phyloP scores from a whole-genome alignment of 2,797 vertebrate species.

The Pipistrellus nathusii region DNA sequence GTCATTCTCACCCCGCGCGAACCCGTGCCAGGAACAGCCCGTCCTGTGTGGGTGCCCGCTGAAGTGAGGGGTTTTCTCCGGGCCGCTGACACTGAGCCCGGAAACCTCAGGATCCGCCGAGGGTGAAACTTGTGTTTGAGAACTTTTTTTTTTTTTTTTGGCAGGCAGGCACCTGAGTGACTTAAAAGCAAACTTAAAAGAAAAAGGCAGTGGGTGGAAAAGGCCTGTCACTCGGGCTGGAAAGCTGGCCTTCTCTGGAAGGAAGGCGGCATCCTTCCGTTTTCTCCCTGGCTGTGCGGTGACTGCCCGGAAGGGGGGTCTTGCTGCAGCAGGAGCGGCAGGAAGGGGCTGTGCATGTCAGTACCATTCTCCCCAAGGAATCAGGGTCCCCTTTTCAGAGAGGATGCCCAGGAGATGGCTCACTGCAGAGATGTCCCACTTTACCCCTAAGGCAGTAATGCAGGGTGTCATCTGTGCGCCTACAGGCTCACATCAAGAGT shows the following conservation, averaged over 20 bases:
- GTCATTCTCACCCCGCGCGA: slow-evolving; percentile 36
- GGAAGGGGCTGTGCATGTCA: not conserved
- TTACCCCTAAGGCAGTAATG: not conserved
- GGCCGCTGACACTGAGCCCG: slow-evolving; percentile 56
- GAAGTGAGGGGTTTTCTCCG: slow-evolving; percentile 63
- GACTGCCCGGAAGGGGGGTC: not conserved
- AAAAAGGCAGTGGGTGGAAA: not conserved
- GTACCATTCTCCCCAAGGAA: not conserved
- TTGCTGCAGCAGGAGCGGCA: not conserved
- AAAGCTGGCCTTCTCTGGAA: not conserved
- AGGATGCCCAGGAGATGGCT: not conserved
- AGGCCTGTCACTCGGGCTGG: not conserved
- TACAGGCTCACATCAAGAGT: not conserved
- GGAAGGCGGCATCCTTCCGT: too few species aligned
- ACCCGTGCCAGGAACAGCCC: slow-evolving; percentile 65
- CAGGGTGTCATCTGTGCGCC: not conserved
- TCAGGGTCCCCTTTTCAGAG: not conserved
- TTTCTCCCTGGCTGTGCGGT: not conserved
- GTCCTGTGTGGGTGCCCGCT: slow-evolving; percentile 52
- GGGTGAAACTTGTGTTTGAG: slow-evolving; percentile 41
- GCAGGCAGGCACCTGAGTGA: not conserved
- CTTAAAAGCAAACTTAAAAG: slow-evolving; percentile 49
- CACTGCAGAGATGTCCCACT: not conserved
- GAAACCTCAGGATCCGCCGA: slow-evolving; percentile 65
- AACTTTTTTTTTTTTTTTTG: not conserved